A percentile compares a stretch with the other conserved stretches of the same genome.
phyloP scores from a whole-genome alignment of 2,797 vertebrate species.

The Acrossocheilus wenchowensis region DNA sequence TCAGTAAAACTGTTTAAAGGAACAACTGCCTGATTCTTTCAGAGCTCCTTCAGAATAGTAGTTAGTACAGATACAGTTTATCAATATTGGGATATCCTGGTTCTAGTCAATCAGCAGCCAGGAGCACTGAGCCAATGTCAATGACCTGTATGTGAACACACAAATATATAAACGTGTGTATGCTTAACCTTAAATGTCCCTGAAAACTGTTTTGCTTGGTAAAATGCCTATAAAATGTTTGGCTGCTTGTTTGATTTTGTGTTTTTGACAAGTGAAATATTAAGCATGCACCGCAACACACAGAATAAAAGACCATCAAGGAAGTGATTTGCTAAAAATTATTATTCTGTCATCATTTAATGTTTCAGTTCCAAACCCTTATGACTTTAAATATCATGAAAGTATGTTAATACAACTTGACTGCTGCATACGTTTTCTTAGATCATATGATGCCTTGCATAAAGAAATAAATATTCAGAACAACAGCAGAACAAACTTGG shows the following conservation, averaged over 20 bases:
- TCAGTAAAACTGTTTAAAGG: background rate
- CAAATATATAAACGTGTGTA: background rate
- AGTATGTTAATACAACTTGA: too few species aligned
- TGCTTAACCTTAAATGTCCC: background rate
- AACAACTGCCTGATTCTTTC: background rate
- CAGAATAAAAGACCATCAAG: background rate
- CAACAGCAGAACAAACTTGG: too few species aligned
- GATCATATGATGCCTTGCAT: too few species aligned
- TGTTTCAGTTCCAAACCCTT: too few species aligned
- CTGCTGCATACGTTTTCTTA: too few species aligned
- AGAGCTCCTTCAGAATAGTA: too few species aligned
- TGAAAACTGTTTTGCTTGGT: background rate
- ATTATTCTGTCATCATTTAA: too few species aligned
- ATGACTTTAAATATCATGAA: too few species aligned
- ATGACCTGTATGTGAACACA: background rate
- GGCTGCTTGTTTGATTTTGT: background rate
- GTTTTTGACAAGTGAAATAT: too few species aligned
- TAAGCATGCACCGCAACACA: too few species aligned
- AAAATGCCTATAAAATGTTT: background rate
- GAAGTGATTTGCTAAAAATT: background rate
- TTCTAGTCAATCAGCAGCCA: background rate
- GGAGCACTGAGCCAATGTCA: background rate
- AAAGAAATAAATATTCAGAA: too few species aligned
- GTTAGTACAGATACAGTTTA: background rate
- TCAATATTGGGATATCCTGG: background rate